Conservation (phyloP, 2,888 invertebrate genomes). For the Melipona beecheii region DNA sequence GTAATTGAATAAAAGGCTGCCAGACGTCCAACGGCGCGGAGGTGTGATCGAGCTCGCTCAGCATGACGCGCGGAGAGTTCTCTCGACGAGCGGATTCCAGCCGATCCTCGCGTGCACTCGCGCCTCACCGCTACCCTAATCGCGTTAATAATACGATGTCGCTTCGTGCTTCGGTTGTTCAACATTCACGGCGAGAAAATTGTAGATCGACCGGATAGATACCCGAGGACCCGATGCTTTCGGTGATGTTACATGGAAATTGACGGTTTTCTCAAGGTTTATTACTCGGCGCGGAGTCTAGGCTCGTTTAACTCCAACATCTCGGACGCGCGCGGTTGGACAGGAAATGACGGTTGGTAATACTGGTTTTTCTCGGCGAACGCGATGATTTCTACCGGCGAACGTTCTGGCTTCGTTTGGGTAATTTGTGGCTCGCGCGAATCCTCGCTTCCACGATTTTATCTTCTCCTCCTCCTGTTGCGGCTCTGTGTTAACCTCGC, state of each 20-base stretch:
- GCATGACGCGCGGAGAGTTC: slow-evolving; percentile 74
- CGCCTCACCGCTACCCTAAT: slow-evolving; percentile 38
- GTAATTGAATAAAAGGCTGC: slow-evolving; percentile 79
- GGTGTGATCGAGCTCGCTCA: slow-evolving; percentile 80
- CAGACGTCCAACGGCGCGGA: slow-evolving; percentile 77
- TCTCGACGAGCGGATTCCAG: slow-evolving; percentile 67
- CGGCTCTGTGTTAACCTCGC: background rate
- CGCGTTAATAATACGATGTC: slow-evolving; percentile 39
- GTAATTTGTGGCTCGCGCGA: background rate
- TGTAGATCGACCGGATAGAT: slow-evolving; percentile 24
- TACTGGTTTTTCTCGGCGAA: background rate
- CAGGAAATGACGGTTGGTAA: background rate
- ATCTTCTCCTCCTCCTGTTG: background rate
- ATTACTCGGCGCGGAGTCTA: background rate
- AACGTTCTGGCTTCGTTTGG: background rate
- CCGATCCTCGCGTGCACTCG: slow-evolving; percentile 58
- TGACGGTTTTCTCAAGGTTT: slow-evolving; percentile 8
- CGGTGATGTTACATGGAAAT: slow-evolving; percentile 23
- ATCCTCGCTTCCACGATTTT: background rate
- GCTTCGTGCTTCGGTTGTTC: slow-evolving; percentile 15
- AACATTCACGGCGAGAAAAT: slow-evolving; percentile 22
- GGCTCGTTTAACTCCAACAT: slow-evolving; percentile 2
- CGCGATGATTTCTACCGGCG: background rate
- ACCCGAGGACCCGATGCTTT: background rate
- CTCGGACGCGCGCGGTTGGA: background rate